Conservation (phyloP, 2,113 vertebrate species). For the Chaetorhynchus papuensis region DNA sequence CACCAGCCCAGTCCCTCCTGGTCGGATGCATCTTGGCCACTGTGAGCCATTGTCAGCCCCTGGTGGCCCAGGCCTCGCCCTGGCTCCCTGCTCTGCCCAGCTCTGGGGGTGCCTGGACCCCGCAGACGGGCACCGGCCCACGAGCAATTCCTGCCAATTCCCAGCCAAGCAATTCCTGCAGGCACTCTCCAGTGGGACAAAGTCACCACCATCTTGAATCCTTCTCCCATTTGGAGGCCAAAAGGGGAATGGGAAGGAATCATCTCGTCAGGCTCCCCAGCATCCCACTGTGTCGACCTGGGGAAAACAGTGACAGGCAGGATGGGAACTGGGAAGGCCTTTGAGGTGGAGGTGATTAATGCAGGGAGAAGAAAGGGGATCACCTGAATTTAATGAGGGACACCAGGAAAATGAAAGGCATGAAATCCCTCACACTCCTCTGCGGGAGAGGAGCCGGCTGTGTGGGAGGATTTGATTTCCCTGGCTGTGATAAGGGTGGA, state of each 20-base stretch:
- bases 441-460: background rate
- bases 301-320: fast-evolving
- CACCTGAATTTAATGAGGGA: background rate
- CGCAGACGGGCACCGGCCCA: fast-evolving
- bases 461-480: background rate
- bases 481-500: background rate
- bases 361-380: background rate
- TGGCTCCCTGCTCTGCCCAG: fast-evolving
- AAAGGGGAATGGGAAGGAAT: background rate
- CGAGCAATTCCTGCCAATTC: background rate
- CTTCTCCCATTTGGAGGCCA: background rate
- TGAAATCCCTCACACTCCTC: background rate
- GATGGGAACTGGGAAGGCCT: background rate
- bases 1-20: background rate
- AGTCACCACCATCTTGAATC: background rate
- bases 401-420: background rate
- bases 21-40: fast-evolving
- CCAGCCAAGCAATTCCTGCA: fast-evolving
- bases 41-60: background rate
- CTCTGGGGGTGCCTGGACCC: fast-evolving
- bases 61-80: background rate
- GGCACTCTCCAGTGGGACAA: background rate
- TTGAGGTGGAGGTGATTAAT: background rate
- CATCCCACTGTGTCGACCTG: fast-evolving
- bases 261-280: fast-evolving